Base-by-base conservation (phyloP, 2,113 vertebrate genomes). In the Tautogolabrus adspersus region DNA sequence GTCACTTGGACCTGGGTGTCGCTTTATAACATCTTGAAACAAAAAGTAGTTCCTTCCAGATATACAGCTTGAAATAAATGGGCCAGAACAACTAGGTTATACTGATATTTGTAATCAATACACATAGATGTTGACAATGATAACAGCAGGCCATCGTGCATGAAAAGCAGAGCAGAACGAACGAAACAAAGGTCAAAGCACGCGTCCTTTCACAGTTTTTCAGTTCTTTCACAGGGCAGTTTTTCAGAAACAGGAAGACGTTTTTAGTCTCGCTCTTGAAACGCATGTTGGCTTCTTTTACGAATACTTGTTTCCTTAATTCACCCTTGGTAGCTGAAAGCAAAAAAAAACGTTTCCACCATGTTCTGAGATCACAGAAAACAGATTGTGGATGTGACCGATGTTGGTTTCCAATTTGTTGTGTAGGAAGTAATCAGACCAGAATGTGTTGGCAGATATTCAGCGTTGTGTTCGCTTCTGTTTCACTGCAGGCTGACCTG, bases 351-450 rank as follows among this genome's bases (percentile, higher is more conserved):
- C 8, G 37, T 38, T 38, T 9, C 16, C 3, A 1, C 6, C 16
- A 49, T 49, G 47, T 49, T 49, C 3, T 5, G 47, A 19, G 47
- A 49, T 49, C 18, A 49, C 47, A 49, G 18, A 18, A 18, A 49
- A 49, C 6, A 49, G 16, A 49, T 13, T 47, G 13, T 47, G 46
- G 46, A 47, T 47, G 42, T 44, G 42, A 44, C 42, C 42, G 42
- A 12, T 46, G 16, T n/a, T 54, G 46, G 66, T 71, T 70, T 68
- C 47, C 58, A 23, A 3, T 74, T 59, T 65, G 72, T 52, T 46
- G 1, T 5, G 64, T 54, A 54, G n/a, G 58, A 44, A 34, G 46
- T 34, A 30, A 64, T 62, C 51, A 10, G 52, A 65, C 30, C 62
- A 23, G 56, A 40, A 19, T 21, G 54, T 52, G 7, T 10, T 66